Base-by-base conservation (phyloP, 2,797 vertebrate species). In the Acestrorhynchus altus region DNA sequence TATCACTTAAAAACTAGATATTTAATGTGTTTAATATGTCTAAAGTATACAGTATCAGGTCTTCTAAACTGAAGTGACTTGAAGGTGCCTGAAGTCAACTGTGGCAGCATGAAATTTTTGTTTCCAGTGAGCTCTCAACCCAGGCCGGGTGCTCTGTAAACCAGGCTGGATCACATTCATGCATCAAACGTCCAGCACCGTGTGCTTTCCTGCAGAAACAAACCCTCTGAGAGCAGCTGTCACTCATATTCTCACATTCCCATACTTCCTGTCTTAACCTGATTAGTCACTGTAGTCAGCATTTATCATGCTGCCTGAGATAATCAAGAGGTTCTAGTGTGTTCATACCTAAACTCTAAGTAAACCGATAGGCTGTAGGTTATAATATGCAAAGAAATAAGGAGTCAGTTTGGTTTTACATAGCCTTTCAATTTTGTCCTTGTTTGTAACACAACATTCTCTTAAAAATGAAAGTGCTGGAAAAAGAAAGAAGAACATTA, bases 131-230 rank as follows among this genome's bases (percentile, higher is more conserved):
- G 42, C 40, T 65, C 40, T 44, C 28, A 72, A 47, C 20, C 78
- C 82, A 47, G 74, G 79, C 69, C 52, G 87, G 63, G 18, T 76
- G 71, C 65, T 72, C 59, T 31, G 67, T 68, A 86, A 87, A 83
- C 81, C 77, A 52, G 78, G 81, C 84, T 73, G 83, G 78, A 87
- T 84, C 68, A 87, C 87, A 87, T 87, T 76, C 74, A 84, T 85
- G 84, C 87, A 88, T 90, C 80, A 85, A 77, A 87, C 6, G 83
- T 86, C 74, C 82, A 68, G 40, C 18, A 82, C 44, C 28, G 83
- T 72, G 42, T 31, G 74, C 81, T 83, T 89, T 87, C 81, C 83
- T 84, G 85, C 83, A 88, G 77, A 82, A 87, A 89, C 88, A 86
- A 81, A 79, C 84, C 84, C 87, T 81, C 26, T 0, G 28, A 77